phyloP scores from a whole-genome alignment of 2,113 vertebrate genomes.

The Pelecanoides urinatrix region DNA sequence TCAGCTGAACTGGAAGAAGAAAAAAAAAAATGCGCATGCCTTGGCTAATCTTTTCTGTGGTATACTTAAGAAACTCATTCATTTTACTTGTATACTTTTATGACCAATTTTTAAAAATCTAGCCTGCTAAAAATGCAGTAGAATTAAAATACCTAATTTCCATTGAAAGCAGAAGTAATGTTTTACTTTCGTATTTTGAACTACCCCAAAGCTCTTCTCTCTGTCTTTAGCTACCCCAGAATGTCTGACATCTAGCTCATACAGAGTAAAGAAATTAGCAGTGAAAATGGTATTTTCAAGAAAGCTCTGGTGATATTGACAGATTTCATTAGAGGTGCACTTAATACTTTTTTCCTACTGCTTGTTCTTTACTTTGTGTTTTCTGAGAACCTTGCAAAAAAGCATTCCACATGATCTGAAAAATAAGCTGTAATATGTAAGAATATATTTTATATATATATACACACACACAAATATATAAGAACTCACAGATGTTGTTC shows the following conservation, averaged over 20 bases:
- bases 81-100: neutral
- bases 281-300: neutral
- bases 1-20: neutral
- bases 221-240: neutral
- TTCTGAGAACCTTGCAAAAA: neutral
- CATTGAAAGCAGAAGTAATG: neutral
- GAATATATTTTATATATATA: too few relatives aligned
- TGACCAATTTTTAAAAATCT: neutral
- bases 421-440: neutral
- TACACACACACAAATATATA: neutral
- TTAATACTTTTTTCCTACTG: neutral
- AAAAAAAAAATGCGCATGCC: neutral
- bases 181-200: neutral
- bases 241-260: neutral
- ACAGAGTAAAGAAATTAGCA: neutral
- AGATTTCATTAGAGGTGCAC: neutral
- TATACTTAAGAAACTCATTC: neutral
- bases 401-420: neutral
- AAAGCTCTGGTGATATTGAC: neutral
- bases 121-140: neutral
- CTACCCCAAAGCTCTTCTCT: neutral
- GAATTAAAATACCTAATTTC: neutral
- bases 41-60: neutral
- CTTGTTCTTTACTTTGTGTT: neutral
- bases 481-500: neutral